A percentile compares a stretch with the other conserved stretches of the same genome.
Evolutionary conservation across 2,888 invertebrate genomes (phyloP).

Genomic region (Ormyrus rosae): DNA sequence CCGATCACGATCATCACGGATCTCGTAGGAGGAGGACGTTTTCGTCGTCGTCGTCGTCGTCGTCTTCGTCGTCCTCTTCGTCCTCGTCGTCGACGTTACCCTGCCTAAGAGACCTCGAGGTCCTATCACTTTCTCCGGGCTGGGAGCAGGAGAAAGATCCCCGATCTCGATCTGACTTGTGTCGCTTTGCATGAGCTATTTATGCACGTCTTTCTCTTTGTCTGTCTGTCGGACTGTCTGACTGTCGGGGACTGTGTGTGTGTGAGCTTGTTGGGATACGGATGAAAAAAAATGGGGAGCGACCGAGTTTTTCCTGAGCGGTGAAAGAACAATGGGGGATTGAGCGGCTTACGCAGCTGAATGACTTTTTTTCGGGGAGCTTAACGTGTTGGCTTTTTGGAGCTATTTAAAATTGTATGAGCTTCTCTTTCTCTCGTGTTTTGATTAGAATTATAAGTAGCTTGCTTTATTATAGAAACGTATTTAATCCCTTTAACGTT

Average conservation of each 20-base stretch:
- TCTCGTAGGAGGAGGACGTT: constrained; percentile 47
- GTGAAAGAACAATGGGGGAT: no score
- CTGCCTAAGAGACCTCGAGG: constrained; percentile 55
- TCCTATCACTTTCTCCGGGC: constrained; percentile 68
- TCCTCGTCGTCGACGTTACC: constrained; percentile 27
- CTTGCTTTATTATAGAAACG: no score
- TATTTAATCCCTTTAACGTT: no score
- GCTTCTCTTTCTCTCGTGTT: no score
- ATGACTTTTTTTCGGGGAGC: background rate
- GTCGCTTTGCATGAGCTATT: constrained; percentile 18
- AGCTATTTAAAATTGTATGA: no score
- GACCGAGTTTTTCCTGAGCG: background rate
- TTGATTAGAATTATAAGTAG: no score
- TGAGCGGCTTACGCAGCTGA: no score
- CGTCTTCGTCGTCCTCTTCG: constrained; percentile 21
- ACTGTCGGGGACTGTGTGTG: background rate
- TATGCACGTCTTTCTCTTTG: constrained; percentile 44
- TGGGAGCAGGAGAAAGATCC: constrained; percentile 21
- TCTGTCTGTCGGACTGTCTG: background rate
- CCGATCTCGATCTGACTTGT: constrained; percentile 55
- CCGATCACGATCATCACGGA: constrained; percentile 69
- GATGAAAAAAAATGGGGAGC: background rate
- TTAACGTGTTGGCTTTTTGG: no score
- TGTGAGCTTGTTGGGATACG: no score
- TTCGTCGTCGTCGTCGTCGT: constrained; percentile 7